Evolutionary conservation across 2,888 invertebrate genomes (phyloP).

Genomic region (Drosophila pegasa): DNA sequence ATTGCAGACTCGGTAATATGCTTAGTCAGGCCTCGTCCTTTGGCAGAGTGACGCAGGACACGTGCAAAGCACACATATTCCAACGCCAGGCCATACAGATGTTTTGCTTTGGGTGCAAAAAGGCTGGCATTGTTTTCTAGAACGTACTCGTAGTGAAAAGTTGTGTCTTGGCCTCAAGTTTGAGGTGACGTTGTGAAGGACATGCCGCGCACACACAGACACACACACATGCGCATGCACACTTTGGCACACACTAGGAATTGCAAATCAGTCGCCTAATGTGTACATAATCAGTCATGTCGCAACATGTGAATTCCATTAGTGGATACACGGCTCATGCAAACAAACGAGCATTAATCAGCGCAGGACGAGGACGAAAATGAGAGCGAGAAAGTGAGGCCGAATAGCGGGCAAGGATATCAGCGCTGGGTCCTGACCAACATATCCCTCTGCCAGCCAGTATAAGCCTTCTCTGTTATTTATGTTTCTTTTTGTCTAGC

Average conservation of each 20-base stretch:
- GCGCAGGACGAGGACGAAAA: conserved; percentile 32
- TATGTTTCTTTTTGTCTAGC: conserved; percentile 67
- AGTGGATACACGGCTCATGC: conserved; percentile 69
- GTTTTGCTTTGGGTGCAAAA: conserved; percentile 28
- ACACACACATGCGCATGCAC: conserved; percentile 18
- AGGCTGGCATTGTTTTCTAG: conserved; percentile 71
- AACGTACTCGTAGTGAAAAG: conserved; percentile 67
- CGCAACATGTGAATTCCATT: conserved; percentile 79
- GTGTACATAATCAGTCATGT: conserved; percentile 81
- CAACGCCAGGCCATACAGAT: conserved; percentile 17
- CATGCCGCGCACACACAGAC: conserved; percentile 42
- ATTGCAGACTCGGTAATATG: conserved; percentile 60
- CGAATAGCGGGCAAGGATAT: conserved; percentile 6
- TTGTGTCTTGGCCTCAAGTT: conserved; percentile 53
- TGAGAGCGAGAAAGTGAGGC: conserved; percentile 19
- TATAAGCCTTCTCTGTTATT: conserved; percentile 60
- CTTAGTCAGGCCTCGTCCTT: conserved; percentile 72
- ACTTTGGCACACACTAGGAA: conserved; percentile 59
- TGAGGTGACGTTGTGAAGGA: conserved; percentile 62
- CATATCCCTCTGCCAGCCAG: conserved; percentile 6
- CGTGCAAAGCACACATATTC: conserved; percentile 51
- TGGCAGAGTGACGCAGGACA: conserved; percentile 54
- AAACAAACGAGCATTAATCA: conserved; percentile 79
- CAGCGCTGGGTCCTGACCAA: conserved; percentile 3
- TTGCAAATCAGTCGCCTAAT: conserved; percentile 81